Base-by-base conservation (phyloP, 2,888 invertebrate species). In the Incurvaria masculella region DNA sequence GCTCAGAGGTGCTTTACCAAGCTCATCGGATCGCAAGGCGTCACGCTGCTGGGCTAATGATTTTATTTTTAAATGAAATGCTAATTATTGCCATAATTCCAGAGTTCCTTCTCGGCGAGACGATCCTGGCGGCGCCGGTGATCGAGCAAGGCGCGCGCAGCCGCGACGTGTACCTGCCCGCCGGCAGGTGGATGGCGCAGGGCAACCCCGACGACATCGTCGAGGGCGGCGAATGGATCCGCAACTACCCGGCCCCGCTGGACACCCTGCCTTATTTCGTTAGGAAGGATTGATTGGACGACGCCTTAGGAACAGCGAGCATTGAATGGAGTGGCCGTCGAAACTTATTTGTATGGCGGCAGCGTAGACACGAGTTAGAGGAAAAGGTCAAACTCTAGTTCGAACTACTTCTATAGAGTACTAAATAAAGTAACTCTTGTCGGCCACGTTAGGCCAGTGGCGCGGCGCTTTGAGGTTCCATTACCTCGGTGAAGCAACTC, bases 81-180 rank as follows among this genome's bases (percentile, higher is more conserved):
- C 23, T 11, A 44, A 19, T 47, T 45, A 50, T 50, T 51, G 49
- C 57, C 21, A 44, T 47, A 44, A 51, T 65, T 64, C 17, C 69
- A 88, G 88, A 88, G 63, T 90, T 79, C 61, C 68, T 89, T 8
- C 72, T 90, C 2, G 89, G 89, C 6, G 85, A 87, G 58, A 68
- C 70, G 19, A 79, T 88, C 46, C 62, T 91, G 5, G 86, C 87
- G 0, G 89, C 89, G 0, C 90, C 90, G 0, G 82, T 90, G 5
- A 51, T 88, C 14, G 75, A 80, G 52, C 69, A 82, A 57, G 80
- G 79, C 0, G 80, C 81, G 0, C 57, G 57, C 0, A 53, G 57
- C 1, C 72, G 89, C 2, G 79, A 85, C 60, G 70, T 90, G 40
- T 88, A 86, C 67, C 72, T 88, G 2, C 89, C 89, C 1, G 62